Evolutionary conservation across 2,797 vertebrate species (phyloP).

Genomic region (Clarias platycephalus): DNA sequence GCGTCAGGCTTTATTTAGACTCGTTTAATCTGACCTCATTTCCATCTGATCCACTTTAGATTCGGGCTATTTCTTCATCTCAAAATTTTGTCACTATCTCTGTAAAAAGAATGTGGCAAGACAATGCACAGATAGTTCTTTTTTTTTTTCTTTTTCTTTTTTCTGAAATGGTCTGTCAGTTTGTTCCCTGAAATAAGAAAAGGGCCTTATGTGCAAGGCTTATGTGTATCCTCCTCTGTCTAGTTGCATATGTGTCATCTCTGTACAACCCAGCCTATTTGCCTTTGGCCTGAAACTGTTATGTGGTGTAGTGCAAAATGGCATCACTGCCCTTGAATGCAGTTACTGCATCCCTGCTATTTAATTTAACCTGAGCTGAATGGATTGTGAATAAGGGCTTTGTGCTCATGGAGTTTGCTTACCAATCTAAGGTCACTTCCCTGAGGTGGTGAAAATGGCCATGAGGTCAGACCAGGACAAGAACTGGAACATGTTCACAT

Average conservation of each 20-base stretch:
- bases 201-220: background rate
- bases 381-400: slow-evolving; percentile 38
- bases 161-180: slow-evolving; percentile 5
- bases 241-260: background rate
- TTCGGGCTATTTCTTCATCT: slow-evolving; percentile 30
- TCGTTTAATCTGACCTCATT: slow-evolving; percentile 43
- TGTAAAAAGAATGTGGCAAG: slow-evolving; percentile 1
- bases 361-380: slow-evolving; percentile 14
- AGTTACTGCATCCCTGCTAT: slow-evolving; percentile 10
- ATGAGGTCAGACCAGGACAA: slow-evolving; percentile 23
- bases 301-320: slow-evolving; percentile 2
- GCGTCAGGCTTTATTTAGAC: slow-evolving; percentile 40
- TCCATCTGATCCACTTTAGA: slow-evolving; percentile 42
- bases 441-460: slow-evolving; percentile 8
- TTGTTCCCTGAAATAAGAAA: background rate
- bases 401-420: slow-evolving; percentile 29
- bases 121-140: background rate
- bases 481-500: slow-evolving; percentile 2
- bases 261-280: slow-evolving; percentile 5
- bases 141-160: background rate
- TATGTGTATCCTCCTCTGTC: background rate
- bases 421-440: slow-evolving; percentile 6
- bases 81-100: background rate
- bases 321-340: slow-evolving; percentile 12
- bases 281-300: slow-evolving; percentile 14